Percentiles rank a stretch among this genome's conserved stretches.
These are phyloP conservation scores for Vollenhovia emeryi DNA, from an alignment of 1,140 invertebrate species.

Conservation along the genomic window DNA sequence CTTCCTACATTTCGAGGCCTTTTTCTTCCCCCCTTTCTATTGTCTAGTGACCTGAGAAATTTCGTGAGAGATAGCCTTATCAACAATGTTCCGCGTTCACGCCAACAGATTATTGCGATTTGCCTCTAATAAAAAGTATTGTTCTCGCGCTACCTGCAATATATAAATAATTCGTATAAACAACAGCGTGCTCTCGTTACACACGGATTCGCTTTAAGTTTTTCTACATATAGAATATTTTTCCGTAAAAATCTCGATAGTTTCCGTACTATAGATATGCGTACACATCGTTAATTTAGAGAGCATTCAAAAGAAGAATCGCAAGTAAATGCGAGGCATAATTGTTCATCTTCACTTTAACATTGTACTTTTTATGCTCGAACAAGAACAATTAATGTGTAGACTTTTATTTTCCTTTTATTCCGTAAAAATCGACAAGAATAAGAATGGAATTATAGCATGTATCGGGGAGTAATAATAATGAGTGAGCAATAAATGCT, in stretches of 20 bases:
- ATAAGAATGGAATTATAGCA: background rate
- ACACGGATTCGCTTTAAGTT: background rate
- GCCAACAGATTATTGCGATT: conserved; percentile 28
- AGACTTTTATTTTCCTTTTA: background rate
- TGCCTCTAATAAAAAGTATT: conserved; percentile 22
- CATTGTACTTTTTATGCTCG: background rate
- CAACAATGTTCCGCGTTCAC: conserved; percentile 9
- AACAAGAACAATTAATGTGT: background rate
- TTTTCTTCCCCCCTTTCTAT: background rate
- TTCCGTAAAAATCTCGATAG: background rate
- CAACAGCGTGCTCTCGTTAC: background rate
- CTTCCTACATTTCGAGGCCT: background rate
- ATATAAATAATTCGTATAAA: background rate
- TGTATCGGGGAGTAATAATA: background rate
- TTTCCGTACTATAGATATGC: background rate
- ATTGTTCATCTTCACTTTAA: conserved; percentile 5
- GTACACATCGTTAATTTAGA: background rate
- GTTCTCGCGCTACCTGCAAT: background rate
- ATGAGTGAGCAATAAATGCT: background rate
- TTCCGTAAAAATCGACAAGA: background rate
- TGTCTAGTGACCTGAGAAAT: background rate
- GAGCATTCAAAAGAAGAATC: background rate
- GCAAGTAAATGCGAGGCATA: background rate
- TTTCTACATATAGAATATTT: background rate
- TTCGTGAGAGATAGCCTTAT: background rate